Conservation (phyloP, 2,113 vertebrate genomes). For the Piliocolobus tephrosceles region DNA sequence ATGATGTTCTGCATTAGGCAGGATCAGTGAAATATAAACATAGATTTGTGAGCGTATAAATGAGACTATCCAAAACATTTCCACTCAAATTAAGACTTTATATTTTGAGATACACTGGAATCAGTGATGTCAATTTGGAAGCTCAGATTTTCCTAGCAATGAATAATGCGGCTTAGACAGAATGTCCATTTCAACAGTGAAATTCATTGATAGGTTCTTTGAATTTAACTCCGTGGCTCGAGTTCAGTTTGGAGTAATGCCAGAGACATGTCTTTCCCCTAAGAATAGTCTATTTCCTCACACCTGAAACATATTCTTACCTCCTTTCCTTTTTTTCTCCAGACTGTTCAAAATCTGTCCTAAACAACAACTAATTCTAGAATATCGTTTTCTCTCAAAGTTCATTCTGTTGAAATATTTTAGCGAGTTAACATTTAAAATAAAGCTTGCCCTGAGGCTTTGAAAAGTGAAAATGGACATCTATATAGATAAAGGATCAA, state of each 20-base stretch:
- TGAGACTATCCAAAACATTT: background rate
- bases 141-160: background rate
- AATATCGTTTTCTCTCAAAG: background rate
- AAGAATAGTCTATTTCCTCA: background rate
- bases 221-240: background rate
- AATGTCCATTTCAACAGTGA: background rate
- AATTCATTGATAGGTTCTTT: background rate
- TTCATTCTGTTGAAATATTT: constrained; percentile 2
- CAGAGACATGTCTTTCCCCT: background rate
- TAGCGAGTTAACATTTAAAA: background rate
- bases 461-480: background rate
- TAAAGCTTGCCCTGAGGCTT: background rate
- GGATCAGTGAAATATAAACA: background rate
- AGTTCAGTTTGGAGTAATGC: background rate
- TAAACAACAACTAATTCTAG: background rate
- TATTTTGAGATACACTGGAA: background rate
- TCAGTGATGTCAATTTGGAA: background rate
- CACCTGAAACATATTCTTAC: background rate
- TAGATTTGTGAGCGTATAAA: background rate
- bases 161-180: background rate
- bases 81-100: background rate
- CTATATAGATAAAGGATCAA: background rate
- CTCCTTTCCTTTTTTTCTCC: background rate
- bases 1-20: background rate
- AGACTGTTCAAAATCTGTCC: background rate